phyloP scores from a whole-genome alignment of 2,797 vertebrate species.

The Betta splendens region DNA sequence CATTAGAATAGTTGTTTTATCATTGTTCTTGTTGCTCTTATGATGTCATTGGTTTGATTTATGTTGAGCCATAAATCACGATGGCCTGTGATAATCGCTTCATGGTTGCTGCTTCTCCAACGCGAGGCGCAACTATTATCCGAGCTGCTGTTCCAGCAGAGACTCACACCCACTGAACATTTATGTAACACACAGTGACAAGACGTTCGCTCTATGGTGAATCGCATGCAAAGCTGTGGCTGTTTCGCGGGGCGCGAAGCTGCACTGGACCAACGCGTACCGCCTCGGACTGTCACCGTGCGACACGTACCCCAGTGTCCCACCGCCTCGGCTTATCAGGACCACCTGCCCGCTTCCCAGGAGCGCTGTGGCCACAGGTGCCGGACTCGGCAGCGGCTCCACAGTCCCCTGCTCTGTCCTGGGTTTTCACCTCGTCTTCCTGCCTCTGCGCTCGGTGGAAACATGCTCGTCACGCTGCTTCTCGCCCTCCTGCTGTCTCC shows the following conservation, averaged over 20 bases:
- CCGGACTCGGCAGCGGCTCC: slow-evolving; percentile 32
- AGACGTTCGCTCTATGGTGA: too few relatives aligned
- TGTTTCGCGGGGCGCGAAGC: not conserved
- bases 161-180: slow-evolving; percentile 3
- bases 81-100: not conserved
- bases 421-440: slow-evolving; percentile 1
- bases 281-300: too few relatives aligned
- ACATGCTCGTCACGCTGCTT: slow-evolving; percentile 60
- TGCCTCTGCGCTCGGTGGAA: slow-evolving; percentile 14
- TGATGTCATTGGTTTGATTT: not conserved
- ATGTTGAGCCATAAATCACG: too few relatives aligned
- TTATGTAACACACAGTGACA: slow-evolving; percentile 12
- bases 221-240: too few relatives aligned
- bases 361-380: slow-evolving; percentile 15
- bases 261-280: not conserved
- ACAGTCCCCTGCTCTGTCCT: slow-evolving; percentile 11
- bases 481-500: slow-evolving; percentile 59
- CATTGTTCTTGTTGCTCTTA: not conserved
- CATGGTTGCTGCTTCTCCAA: not conserved
- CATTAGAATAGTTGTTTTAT: not conserved
- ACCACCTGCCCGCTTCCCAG: slow-evolving; percentile 79
- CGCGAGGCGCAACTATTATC: slow-evolving; percentile 2
- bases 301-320: slow-evolving; percentile 74
- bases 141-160: slow-evolving; percentile 6
- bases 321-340: slow-evolving; percentile 53